Percentiles rank a stretch among this genome's conserved stretches.
Evolutionary conservation across 1,140 invertebrate genomes (phyloP).

Genomic region (Leptonema lineaticorne): DNA sequence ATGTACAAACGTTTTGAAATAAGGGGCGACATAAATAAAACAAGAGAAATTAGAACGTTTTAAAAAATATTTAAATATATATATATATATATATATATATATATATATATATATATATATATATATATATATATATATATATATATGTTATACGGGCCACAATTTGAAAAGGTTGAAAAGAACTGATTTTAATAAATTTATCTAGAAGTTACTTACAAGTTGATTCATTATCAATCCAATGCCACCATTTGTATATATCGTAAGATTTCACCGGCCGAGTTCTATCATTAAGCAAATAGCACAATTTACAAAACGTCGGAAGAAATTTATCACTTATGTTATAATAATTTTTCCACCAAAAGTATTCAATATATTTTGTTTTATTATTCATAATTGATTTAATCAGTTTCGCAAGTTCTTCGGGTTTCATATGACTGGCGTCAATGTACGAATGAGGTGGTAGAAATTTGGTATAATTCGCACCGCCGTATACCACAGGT

Average conservation of each 20-base stretch:
- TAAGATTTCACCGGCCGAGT: constrained; percentile 2
- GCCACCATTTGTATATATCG: constrained; percentile 23
- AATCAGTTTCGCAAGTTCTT: constrained; percentile 57
- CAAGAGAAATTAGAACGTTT: no score
- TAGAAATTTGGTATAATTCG: constrained; percentile 57
- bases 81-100: no score
- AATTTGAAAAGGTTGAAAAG: no score
- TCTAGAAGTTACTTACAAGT: background rate
- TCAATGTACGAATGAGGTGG: constrained; percentile 61
- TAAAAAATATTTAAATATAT: no score
- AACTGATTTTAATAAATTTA: no score
- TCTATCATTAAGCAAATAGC: constrained; percentile 25
- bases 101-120: no score
- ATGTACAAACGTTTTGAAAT: no score
- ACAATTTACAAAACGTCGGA: constrained; percentile 33
- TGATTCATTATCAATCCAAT: no score
- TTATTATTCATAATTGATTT: constrained; percentile 50
- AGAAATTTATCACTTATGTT: background rate
- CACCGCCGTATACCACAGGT: constrained; percentile 60
- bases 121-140: no score
- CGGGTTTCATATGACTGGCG: constrained; percentile 55
- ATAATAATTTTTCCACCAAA: constrained; percentile 53
- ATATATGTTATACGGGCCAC: no score
- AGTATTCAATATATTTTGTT: constrained; percentile 54
- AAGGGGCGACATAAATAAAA: no score